These are phyloP conservation scores for Criorhina ranunculi DNA, from an alignment of 2,888 invertebrate species.

Conservation along the genomic window DNA sequence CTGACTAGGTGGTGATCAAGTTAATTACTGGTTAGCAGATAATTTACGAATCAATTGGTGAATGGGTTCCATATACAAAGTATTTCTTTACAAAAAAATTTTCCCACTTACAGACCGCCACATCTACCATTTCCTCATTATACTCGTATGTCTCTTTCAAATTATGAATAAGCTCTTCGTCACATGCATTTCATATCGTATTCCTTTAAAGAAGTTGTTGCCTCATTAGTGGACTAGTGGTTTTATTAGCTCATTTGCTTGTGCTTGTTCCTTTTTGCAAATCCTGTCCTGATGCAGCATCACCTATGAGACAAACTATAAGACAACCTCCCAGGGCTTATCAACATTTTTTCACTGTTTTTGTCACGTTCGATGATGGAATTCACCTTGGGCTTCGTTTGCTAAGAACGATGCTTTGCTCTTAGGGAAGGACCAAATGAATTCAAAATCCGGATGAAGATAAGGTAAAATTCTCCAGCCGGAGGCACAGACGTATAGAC, in stretches of 20 bases:
- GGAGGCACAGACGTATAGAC: conserved; percentile 40
- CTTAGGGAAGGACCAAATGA: conserved; percentile 61
- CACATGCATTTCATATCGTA: conserved; percentile 39
- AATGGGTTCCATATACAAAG: too few relatives aligned
- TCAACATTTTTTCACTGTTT: conserved; percentile 73
- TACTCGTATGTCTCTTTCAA: conserved; percentile 39
- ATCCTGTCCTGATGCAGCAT: conserved; percentile 10
- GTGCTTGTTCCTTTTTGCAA: conserved; percentile 19
- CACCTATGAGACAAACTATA: not conserved
- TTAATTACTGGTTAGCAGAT: too few relatives aligned
- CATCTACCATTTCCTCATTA: conserved; percentile 18
- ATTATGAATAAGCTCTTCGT: conserved; percentile 44
- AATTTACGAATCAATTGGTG: too few relatives aligned
- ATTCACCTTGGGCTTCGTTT: conserved; percentile 71
- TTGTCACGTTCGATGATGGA: conserved; percentile 77
- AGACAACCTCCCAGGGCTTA: conserved; percentile 54
- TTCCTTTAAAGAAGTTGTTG: conserved; percentile 43
- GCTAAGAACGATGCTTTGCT: too few relatives aligned
- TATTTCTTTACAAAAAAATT: too few relatives aligned
- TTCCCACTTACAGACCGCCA: not conserved
- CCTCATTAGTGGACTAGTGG: conserved; percentile 67
- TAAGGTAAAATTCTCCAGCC: conserved; percentile 62
- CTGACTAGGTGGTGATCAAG: too few relatives aligned
- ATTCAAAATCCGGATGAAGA: conserved; percentile 75
- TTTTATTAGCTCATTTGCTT: conserved; percentile 62